phyloP scores from a whole-genome alignment of 2,113 vertebrate species.

The Crotalus helleri region DNA sequence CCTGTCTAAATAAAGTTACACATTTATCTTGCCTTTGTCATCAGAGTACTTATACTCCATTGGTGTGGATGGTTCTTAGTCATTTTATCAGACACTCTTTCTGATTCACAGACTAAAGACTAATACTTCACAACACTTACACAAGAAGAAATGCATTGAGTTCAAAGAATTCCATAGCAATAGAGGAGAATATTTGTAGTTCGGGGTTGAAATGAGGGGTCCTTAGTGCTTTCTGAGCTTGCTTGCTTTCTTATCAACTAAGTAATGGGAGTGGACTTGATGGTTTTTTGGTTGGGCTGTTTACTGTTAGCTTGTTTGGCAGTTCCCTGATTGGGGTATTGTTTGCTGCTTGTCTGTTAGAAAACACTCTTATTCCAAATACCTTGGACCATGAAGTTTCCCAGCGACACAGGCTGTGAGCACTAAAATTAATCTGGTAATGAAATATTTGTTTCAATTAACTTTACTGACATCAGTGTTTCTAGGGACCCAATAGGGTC shows the following conservation, averaged over 20 bases:
- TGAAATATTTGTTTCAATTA: constrained; percentile 28
- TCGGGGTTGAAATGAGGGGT: not conserved
- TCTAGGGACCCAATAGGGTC: not conserved
- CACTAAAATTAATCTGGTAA: constrained; percentile 20
- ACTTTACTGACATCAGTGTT: not conserved
- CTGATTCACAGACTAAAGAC: not conserved
- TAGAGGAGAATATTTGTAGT: not conserved
- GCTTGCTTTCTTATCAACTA: not conserved
- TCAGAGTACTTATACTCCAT: not conserved
- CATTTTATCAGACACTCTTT: constrained; percentile 14
- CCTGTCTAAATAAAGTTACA: constrained; percentile 23
- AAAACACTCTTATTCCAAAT: not conserved
- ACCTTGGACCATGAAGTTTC: not conserved
- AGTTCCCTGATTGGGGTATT: not conserved
- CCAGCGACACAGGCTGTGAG: not conserved
- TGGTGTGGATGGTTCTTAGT: not conserved
- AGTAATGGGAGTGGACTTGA: not conserved
- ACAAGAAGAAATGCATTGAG: not conserved
- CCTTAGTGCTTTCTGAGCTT: not conserved
- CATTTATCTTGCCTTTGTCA: constrained; percentile 43
- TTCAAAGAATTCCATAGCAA: not conserved
- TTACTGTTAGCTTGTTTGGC: not conserved
- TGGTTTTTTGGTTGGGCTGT: not conserved
- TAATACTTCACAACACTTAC: not conserved
- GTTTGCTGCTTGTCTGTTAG: not conserved